Evolutionary conservation across 1,140 invertebrate genomes (phyloP), one percentile per base, ranked within the genome.

Genomic region (Pseudachorutes palmiensis): DNA sequence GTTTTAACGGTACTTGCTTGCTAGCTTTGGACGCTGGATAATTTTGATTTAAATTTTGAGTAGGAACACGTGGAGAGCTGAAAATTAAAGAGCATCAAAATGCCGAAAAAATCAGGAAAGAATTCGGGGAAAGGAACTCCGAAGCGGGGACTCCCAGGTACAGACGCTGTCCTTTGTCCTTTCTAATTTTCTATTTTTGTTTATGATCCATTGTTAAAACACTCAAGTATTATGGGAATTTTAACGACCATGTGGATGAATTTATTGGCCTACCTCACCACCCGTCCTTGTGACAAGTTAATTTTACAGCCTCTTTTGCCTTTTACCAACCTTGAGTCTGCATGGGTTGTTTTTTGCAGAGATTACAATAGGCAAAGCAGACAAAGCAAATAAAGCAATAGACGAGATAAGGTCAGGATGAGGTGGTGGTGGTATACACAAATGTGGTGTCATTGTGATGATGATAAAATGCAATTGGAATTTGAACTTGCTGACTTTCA

Each of bases 81-180:
- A 57, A 24, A 12, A 45, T 36, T 41, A n/a, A n/a, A n/a, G n/a
- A n/a, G n/a, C n/a, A n/a, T n/a, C n/a, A 69, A 57, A 22, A 71
- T 71, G 70, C 70, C 70, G 70, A 68, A 66, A 57, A 32, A 62
- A 48, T 62, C 60, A 31, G 65, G 48, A 26, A 67, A 70, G 31
- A 67, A 67, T 22, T n/a, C 41, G 19, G 70, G 60, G 22, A 71
- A 68, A 31, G 70, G 70, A 31, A 67, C 70, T 26, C 66, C 70
- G 19, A 67, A 60, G 41, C 63, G 64, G 33, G 69, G 69, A 65
- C 49, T 62, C 41, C 67, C 67, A 57, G 63, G 67, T 69, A 61
- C 24, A 49, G 5, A 30, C 2, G 14, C 31, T 9, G 14, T 29
- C 30, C 59, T 61, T 57, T 28, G 58, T 61, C 31, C 62, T 28